Evolutionary conservation across 2,113 vertebrate genomes (phyloP).

Genomic region (Agapornis roseicollis): DNA sequence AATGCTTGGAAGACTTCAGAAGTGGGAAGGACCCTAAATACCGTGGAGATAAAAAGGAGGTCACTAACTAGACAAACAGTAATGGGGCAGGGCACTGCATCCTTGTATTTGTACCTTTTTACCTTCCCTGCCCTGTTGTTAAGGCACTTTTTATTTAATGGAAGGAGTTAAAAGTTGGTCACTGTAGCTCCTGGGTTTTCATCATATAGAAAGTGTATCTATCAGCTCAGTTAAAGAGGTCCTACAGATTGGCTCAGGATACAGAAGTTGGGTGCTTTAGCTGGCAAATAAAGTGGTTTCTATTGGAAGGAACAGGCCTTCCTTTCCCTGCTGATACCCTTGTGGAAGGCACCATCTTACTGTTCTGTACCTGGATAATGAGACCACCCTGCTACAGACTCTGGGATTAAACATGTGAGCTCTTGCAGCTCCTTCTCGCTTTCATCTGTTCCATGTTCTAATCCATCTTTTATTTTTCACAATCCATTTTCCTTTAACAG

Average conservation of each 20-base stretch:
- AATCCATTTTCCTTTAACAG: conserved; percentile 46
- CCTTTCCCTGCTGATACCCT: not conserved
- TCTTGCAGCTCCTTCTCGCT: not conserved
- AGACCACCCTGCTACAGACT: not conserved
- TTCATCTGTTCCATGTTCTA: not conserved
- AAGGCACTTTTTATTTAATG: not conserved
- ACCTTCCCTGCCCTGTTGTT: not conserved
- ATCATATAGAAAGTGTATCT: fast-evolving
- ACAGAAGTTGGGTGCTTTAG: not conserved
- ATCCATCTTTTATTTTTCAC: not conserved
- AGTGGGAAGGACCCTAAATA: not conserved
- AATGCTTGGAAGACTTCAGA: not conserved
- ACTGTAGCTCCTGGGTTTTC: not conserved
- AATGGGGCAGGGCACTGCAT: not conserved
- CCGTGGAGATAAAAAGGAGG: not conserved
- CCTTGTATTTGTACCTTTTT: not conserved
- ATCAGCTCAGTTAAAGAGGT: not conserved
- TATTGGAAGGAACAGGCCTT: not conserved
- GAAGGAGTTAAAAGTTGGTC: not conserved
- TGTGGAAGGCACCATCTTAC: not conserved
- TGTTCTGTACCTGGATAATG: not conserved
- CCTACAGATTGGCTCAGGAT: not conserved
- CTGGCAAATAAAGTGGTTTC: not conserved
- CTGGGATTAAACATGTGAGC: not conserved
- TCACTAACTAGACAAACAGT: not conserved